These are phyloP conservation scores for Microcebus jonahi DNA, from an alignment of 2,113 vertebrate species.

Conservation along the genomic window DNA sequence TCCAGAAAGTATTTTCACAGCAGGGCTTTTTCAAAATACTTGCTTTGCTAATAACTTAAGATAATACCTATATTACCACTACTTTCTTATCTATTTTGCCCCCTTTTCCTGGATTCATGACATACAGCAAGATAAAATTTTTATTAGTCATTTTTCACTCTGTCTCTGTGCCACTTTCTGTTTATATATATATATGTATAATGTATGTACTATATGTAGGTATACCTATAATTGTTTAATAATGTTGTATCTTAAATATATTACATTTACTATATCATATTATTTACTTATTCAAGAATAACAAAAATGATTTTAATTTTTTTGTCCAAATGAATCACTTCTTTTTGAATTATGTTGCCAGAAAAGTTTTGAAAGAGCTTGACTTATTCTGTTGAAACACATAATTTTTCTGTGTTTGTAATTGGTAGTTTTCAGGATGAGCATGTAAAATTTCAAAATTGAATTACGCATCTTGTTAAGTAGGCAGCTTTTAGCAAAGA, in stretches of 20 bases:
- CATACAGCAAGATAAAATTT: background rate
- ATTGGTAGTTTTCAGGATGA: background rate
- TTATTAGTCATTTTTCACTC: background rate
- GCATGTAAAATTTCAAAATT: background rate
- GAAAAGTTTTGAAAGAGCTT: background rate
- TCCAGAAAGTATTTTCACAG: background rate
- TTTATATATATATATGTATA: background rate
- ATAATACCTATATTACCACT: background rate
- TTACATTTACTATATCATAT: background rate
- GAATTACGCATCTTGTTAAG: background rate
- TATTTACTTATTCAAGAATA: background rate
- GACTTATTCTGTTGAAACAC: background rate
- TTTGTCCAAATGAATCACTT: background rate
- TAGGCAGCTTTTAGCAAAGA: conserved; percentile 15
- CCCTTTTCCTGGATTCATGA: background rate
- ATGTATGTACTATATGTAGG: background rate
- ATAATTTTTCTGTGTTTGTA: background rate
- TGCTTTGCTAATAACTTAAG: background rate
- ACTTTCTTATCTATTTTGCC: background rate
- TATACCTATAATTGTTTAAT: background rate
- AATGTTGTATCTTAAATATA: background rate
- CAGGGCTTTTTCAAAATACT: background rate
- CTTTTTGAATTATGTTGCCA: conserved; percentile 41
- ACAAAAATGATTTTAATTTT: background rate
- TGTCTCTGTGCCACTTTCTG: background rate